Evolutionary conservation across 2,113 vertebrate species (phyloP).

Genomic region (Eupsittula cactorum): DNA sequence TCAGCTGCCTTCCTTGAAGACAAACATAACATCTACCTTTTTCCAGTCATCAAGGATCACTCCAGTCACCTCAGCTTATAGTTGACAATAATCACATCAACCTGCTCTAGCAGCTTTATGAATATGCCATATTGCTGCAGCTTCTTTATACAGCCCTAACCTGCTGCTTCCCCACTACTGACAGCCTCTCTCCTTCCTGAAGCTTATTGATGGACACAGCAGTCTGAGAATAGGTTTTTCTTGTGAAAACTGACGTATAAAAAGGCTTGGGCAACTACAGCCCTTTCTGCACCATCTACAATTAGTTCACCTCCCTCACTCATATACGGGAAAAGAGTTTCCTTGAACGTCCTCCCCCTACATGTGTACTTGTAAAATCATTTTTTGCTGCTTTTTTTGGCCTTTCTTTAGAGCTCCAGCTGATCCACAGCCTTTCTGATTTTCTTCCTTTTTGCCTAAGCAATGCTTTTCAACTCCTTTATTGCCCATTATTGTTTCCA

Average conservation of each 20-base stretch:
- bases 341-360: neutral
- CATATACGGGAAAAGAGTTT: neutral
- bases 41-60: neutral
- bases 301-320: accelerated
- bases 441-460: neutral
- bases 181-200: neutral
- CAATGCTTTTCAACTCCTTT: neutral
- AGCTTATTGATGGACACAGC: neutral
- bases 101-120: neutral
- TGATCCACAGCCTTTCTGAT: neutral
- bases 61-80: neutral
- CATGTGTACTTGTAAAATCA: neutral
- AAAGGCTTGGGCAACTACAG: neutral
- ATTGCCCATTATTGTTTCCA: neutral
- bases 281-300: neutral
- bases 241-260: neutral
- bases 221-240: neutral
- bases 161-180: neutral
- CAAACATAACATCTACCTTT: neutral
- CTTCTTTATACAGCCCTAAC: neutral
- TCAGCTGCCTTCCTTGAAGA: neutral
- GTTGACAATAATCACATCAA: neutral
- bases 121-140: neutral
- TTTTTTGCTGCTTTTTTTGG: neutral
- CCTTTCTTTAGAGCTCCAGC: neutral